These are phyloP conservation scores for Odocoileus virginianus DNA, from an alignment of 2,113 vertebrate genomes.

Conservation along the genomic window DNA sequence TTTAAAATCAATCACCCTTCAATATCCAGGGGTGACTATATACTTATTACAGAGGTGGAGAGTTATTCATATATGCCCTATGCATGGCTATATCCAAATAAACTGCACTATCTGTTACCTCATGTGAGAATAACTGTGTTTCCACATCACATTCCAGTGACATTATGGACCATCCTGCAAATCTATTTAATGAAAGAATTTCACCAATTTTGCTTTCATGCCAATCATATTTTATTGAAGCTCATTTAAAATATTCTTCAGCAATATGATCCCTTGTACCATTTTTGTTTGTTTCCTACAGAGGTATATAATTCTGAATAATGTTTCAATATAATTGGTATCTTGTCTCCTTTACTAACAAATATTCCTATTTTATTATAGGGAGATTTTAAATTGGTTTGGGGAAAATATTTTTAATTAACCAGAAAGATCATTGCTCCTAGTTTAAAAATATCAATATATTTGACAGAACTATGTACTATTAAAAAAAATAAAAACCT, in stretches of 20 bases:
- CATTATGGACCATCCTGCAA: neutral
- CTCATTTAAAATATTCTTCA: neutral
- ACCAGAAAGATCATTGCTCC: neutral
- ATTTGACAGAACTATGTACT: neutral
- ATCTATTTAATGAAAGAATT: neutral
- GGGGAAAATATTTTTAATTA: neutral
- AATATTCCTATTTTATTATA: neutral
- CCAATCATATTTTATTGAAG: neutral
- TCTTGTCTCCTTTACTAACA: neutral
- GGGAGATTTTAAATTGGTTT: neutral
- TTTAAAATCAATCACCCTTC: neutral
- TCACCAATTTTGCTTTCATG: neutral
- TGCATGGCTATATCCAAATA: neutral
- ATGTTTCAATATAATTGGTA: neutral
- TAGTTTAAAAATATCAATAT: neutral
- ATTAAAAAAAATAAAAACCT: neutral
- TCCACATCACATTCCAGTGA: neutral
- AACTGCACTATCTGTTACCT: neutral
- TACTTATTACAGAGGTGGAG: neutral
- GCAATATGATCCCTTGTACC: neutral
- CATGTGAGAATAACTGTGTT: neutral
- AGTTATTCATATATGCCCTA: neutral
- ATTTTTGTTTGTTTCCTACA: neutral
- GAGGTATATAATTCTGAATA: neutral
- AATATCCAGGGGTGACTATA: neutral